phyloP scores from a whole-genome alignment of 2,113 vertebrate species.

The Psettodes erumei region DNA sequence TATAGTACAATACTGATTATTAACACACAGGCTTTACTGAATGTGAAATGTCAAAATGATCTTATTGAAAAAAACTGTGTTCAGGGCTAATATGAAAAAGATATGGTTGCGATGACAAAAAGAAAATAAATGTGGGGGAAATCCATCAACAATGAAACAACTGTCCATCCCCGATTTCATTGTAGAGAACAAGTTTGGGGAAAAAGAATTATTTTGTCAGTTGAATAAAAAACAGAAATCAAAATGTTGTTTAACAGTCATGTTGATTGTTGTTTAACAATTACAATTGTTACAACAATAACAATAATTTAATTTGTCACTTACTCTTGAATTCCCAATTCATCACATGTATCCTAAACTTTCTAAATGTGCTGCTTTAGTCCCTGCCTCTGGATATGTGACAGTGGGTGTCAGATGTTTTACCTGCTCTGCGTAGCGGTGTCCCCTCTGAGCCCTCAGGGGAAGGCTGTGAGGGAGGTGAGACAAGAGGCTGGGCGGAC shows the following conservation, averaged over 20 bases:
- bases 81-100: too few relatives aligned
- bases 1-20: not conserved
- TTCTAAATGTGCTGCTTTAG: not conserved
- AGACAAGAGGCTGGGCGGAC: constrained; percentile 81
- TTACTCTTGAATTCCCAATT: not conserved
- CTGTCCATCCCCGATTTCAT: not conserved
- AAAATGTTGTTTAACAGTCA: not conserved
- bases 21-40: too few relatives aligned
- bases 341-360: not conserved
- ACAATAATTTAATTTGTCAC: not conserved
- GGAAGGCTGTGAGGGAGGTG: constrained; percentile 78
- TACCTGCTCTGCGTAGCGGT: constrained; percentile 90
- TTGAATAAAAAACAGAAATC: not conserved
- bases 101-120: too few relatives aligned
- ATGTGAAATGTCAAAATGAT: too few relatives aligned
- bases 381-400: not conserved
- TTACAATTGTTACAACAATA: too few relatives aligned
- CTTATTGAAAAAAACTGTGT: too few relatives aligned
- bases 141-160: not conserved
- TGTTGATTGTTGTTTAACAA: too few relatives aligned
- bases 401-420: not conserved
- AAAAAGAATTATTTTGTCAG: not conserved
- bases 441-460: constrained; percentile 87
- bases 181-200: not conserved
- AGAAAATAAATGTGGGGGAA: too few relatives aligned